Evolutionary conservation across 2,113 vertebrate genomes (phyloP).

Genomic region (Triplophysa dalaica): DNA sequence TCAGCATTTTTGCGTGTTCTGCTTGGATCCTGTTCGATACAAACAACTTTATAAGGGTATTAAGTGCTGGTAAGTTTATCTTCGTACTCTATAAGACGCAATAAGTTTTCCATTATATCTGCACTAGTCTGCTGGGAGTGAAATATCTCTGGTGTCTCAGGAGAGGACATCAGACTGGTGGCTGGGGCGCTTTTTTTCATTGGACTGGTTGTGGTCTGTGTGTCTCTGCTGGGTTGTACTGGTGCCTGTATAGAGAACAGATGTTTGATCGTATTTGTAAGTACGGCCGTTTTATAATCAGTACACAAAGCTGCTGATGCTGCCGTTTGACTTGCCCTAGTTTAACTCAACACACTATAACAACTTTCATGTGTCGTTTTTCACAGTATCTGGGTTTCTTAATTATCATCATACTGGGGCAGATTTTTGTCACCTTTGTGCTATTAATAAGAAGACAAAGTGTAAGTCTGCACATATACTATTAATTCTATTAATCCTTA

Average conservation of each 20-base stretch:
- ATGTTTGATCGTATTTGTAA: constrained; percentile 54
- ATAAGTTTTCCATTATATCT: background rate
- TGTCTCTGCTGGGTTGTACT: constrained; percentile 53
- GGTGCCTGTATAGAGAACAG: constrained; percentile 52
- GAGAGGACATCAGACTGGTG: constrained; percentile 42
- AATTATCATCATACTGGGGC: constrained; percentile 61
- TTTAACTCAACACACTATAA: background rate
- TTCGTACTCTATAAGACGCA: background rate
- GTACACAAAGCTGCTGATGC: background rate
- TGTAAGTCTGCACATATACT: constrained; percentile 52
- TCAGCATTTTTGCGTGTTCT: constrained; percentile 59
- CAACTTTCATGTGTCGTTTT: background rate
- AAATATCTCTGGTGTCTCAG: constrained; percentile 33
- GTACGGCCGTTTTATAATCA: background rate
- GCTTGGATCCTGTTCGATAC: constrained; percentile 69
- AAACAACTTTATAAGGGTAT: constrained; percentile 51
- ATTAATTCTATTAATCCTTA: background rate
- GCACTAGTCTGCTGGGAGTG: no score
- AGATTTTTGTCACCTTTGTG: constrained; percentile 63
- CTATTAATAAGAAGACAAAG: constrained; percentile 50
- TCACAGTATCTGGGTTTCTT: constrained; percentile 64
- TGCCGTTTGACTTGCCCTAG: background rate
- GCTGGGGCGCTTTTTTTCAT: constrained; percentile 56
- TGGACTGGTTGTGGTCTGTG: constrained; percentile 50
- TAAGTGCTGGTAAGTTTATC: constrained; percentile 56